Evolutionary conservation across 2,113 vertebrate genomes (phyloP), one percentile per base, ranked within the genome.

Genomic region (Channa argus): DNA sequence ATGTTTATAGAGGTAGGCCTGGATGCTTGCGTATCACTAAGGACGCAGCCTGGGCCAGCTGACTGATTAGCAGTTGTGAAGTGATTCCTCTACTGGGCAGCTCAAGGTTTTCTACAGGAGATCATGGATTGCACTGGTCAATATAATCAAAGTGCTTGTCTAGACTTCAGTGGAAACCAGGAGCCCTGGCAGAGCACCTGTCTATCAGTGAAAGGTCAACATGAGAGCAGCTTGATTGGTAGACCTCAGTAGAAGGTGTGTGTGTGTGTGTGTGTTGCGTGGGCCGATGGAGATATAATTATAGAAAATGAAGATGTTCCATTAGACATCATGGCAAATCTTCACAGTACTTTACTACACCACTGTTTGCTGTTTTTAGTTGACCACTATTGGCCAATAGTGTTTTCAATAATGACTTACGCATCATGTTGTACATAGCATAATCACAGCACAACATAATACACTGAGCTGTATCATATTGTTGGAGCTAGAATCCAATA

Each of bases 171-270:
- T 38, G 73, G 64, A 72, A 79, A 80, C 38, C 39, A 74, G 49
- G 49, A 66, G 47, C 45, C 45, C 38, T 38, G 33, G 50, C 41
- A 54, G 69, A 83, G 61, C 53, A 71, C 68, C 77, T 63, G 67
- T 72, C 88, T 15, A n/a, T 85, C 60, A 78, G 7, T 12, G 43
- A 89, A 92, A 88, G 86, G 89, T 88, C 86, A 86, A 44, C 14
- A 3, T 67, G 52, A 64, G 77, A 87, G 74, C 65, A 52, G 69
- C 55, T 50, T 70, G 47, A 77, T 56, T 56, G 55, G 62, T 52
- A 36, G 47, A 52, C 14, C 46, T 61, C 63, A 69, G 46, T 15
- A 55, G 46, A 53, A 44, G 62, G 14, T 3, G 14, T 8, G 47
- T 8, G 4, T 14, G 44, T 47, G 34, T 60, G 54, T 74, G 71